Evolutionary conservation across 2,113 vertebrate genomes (phyloP), one percentile per base, ranked within the genome.

Genomic region (Pleuronectes platessa): DNA sequence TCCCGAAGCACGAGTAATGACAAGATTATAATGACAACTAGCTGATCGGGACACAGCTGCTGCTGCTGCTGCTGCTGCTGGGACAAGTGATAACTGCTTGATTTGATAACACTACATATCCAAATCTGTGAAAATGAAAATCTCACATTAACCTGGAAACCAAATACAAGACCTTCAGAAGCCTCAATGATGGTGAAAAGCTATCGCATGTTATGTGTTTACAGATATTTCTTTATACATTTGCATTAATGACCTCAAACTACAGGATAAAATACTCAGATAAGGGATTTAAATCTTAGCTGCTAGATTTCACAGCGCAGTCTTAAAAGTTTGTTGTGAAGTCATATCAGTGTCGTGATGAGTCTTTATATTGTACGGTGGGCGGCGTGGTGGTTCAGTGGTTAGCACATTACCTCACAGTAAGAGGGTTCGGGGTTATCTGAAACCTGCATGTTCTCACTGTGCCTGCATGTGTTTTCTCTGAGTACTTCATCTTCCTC

Each of bases 11-110:
- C 66, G 13, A 61, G 72, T 73, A 90, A 88, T 86, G 87, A 86
- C 85, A 92, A 87, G 82, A 79, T 13, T 72, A 26, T 68, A 74
- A 78, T 74, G 71, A 89, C 86, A 86, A 58, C 68, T 47, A 63
- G 66, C 65, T 81, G 87, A 87, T 83, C 13, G 0, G 61, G 53
- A 63, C 51, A 24, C 15, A 63, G 61, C 54, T 66, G 26, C 54
- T 66, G 26, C 26, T 27, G 26, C 26, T 27, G 26, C 26, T 27
- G n/a, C 47, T 67, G 26, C 42, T 67, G 31, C 54, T 61, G 24
- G 26, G 24, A 65, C 24, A 0, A 49, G 4, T 54, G 42, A 31
- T 31, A 31, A 31, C 31, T 31, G 31, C 7, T 31, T 31, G 6
- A 31, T 31, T 31, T 31, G 31, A 54, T 2, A n/a, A 67, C 26